phyloP scores from a whole-genome alignment of 2,797 vertebrate genomes.

The Scleropages formosus region DNA sequence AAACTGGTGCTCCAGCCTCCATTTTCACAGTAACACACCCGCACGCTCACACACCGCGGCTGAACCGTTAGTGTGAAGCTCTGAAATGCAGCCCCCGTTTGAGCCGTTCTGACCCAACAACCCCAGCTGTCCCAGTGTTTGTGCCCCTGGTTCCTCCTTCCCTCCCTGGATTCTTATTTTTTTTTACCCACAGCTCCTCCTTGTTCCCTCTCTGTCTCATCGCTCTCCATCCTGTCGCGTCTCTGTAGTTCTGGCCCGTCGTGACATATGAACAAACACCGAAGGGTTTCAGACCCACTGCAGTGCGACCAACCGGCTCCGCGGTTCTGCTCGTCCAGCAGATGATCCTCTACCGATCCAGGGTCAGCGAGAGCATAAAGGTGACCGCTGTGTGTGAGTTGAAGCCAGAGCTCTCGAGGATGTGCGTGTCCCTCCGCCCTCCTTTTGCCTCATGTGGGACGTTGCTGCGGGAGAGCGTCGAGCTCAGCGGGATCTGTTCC shows the following conservation, averaged over 20 bases:
- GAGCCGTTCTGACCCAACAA: conserved; percentile 37
- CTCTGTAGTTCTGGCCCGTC: conserved; percentile 31
- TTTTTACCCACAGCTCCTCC: not conserved
- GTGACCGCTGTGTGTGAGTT: too few relatives aligned
- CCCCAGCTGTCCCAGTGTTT: conserved; percentile 7
- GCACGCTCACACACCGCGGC: conserved; percentile 6
- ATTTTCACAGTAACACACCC: not conserved
- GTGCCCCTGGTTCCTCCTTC: not conserved
- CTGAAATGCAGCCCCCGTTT: conserved; percentile 45
- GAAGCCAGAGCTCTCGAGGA: too few relatives aligned
- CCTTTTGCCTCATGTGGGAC: not conserved
- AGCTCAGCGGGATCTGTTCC: conserved; percentile 35
- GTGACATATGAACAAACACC: conserved; percentile 32
- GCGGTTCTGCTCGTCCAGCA: too few relatives aligned
- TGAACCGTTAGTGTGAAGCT: conserved; percentile 31
- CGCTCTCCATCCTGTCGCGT: too few relatives aligned
- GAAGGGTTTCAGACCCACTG: too few relatives aligned
- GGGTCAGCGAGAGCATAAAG: too few relatives aligned
- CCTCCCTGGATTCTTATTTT: not conserved
- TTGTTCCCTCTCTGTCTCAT: not conserved
- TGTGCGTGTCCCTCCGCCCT: too few relatives aligned
- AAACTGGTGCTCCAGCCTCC: not conserved
- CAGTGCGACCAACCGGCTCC: too few relatives aligned
- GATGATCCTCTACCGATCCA: too few relatives aligned
- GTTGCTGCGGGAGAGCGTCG: conserved; percentile 42